These are phyloP conservation scores for Drosophila cognata DNA, from an alignment of 2,888 invertebrate species.

Conservation along the genomic window DNA sequence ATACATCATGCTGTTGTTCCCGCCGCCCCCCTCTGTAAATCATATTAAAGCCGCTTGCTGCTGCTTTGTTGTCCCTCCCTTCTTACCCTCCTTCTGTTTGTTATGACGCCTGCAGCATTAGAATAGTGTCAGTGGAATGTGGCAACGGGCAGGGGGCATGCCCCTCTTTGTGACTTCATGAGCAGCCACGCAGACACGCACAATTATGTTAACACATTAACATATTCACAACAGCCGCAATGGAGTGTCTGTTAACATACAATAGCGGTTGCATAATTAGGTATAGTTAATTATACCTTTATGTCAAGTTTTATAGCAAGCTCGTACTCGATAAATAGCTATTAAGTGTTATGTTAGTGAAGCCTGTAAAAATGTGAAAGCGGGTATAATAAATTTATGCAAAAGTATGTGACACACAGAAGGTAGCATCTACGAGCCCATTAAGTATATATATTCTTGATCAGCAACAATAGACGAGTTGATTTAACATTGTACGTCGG, in stretches of 20 bases:
- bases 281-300: not conserved
- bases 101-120: conserved; percentile 46
- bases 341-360: not conserved
- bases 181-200: conserved; percentile 32
- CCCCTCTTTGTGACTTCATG: conserved; percentile 9
- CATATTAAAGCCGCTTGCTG: conserved; percentile 65
- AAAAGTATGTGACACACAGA: not conserved
- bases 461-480: not conserved
- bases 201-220: conserved; percentile 65
- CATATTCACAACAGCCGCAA: conserved; percentile 47
- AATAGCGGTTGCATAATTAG: conserved; percentile 12
- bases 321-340: not conserved
- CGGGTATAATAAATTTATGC: not conserved
- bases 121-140: conserved; percentile 74
- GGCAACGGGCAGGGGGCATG: not conserved
- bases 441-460: not conserved
- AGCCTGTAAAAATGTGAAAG: not conserved
- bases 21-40: conserved; percentile 46
- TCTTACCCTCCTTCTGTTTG: conserved; percentile 16
- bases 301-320: not conserved
- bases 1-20: not conserved
- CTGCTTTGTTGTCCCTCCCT: conserved; percentile 17
- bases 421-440: not conserved
- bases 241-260: conserved; percentile 6
- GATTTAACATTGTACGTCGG: not conserved